These are phyloP conservation scores for Hyposoter didymator DNA, from an alignment of 2,888 invertebrate species.

Conservation along the genomic window DNA sequence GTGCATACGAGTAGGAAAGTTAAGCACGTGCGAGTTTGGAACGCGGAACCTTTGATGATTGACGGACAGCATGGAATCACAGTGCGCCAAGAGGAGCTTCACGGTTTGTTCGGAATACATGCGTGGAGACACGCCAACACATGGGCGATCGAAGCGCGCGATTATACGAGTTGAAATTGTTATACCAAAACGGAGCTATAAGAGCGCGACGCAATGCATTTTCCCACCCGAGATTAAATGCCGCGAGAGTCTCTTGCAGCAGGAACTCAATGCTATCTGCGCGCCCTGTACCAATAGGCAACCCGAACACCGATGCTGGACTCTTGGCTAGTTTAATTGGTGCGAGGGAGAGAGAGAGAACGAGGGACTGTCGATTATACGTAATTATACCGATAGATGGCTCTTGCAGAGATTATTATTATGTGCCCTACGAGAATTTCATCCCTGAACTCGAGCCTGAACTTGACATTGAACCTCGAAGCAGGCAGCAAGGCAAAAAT, in stretches of 20 bases:
- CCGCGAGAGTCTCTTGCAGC: background rate
- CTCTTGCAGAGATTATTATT: conserved; percentile 40
- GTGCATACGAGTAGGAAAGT: conserved; percentile 19
- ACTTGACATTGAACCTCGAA: conserved; percentile 59
- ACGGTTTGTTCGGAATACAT: conserved; percentile 23
- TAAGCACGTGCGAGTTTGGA: conserved; percentile 63
- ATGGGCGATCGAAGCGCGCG: background rate
- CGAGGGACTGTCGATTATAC: conserved; percentile 27
- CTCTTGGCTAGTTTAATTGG: conserved; percentile 30
- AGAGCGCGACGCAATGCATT: background rate
- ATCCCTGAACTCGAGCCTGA: conserved; percentile 53
- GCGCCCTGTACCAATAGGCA: background rate
- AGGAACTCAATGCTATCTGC: background rate
- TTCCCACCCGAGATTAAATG: background rate
- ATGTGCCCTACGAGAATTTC: conserved; percentile 21
- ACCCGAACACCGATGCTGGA: conserved; percentile 4
- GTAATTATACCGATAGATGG: conserved; percentile 40
- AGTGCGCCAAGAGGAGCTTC: background rate
- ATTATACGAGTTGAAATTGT: conserved; percentile 50
- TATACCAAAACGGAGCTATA: conserved; percentile 30
- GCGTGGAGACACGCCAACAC: background rate
- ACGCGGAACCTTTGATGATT: conserved; percentile 68
- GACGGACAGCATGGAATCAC: conserved; percentile 56
- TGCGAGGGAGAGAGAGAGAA: conserved; percentile 7
- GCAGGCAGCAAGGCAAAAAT: conserved; percentile 20